Base-by-base conservation (phyloP, 2,888 invertebrate species). In the Amblyteles armatorius region DNA sequence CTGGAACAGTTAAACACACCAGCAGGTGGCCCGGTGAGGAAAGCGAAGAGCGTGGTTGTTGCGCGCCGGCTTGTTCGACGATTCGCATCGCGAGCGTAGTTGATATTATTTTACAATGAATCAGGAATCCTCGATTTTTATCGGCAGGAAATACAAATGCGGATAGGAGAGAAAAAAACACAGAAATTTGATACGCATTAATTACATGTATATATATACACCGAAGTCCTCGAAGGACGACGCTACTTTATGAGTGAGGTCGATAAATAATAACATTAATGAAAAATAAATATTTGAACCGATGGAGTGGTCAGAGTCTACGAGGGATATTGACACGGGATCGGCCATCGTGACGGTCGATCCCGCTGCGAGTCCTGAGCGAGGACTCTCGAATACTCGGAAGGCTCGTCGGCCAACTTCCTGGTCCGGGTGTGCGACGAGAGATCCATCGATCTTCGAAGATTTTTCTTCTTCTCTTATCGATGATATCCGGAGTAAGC, bases 401-500 rank as follows among this genome's bases (percentile, higher is more conserved):
- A 65, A 63, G 36, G 19, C 69, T 74, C 60, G 19, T 80, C 50
- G 33, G 19, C 60, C 63, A 29, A 19, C 50, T 16, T 29, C 65
- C 67, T 19, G 78, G 71, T 36, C 65, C 22, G 26, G 44, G 63
- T 19, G 55, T 11, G 52, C 26, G 16, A 19, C 16, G n/a, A 52
- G 48, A 71, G 29, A 50, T 7, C 19, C n/a, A 72, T 50, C 33
- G 48, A 16, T 36, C n/a, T 19, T 52, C 29, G 9, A 40, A 40
- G 50, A 77, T 77, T 50, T 44, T 52, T 72, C 57, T 36, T n/a
- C 16, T 36, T 71, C 26, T 33, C 5, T 79, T 73, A 36, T 87
- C 90, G 91, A 78, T 89, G 92, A 73, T 94, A 93, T 29, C 92
- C 92, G 3, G 91, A 90, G 84, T 91, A 93, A 19, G 92, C 93